phyloP scores from a whole-genome alignment of 2,797 vertebrate genomes.

The Tolypeutes matacus region DNA sequence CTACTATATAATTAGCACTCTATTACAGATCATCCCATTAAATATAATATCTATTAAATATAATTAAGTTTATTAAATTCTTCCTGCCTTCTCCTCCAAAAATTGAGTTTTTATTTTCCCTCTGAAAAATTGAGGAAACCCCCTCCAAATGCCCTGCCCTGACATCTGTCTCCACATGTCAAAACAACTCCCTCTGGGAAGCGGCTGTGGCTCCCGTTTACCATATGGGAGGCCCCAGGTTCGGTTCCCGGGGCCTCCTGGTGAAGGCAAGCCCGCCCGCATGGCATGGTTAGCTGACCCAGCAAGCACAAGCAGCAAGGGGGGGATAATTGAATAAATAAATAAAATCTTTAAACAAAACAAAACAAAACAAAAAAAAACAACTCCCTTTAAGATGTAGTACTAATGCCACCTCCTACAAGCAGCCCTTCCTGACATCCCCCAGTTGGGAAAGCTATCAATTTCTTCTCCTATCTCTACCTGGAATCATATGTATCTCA shows the following conservation, averaged over 20 bases:
- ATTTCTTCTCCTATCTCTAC: neutral
- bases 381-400: neutral
- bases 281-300: no score
- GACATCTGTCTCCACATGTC: neutral
- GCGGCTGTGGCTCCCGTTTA: no score
- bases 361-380: no score
- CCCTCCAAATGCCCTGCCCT: neutral
- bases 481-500: neutral
- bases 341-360: no score
- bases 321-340: no score
- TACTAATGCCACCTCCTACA: neutral
- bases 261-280: no score
- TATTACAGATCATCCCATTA: neutral
- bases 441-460: neutral
- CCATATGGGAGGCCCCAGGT: no score
- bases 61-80: neutral
- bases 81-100: neutral
- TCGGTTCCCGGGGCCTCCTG: no score
- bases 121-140: neutral
- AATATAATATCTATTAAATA: constrained; percentile 14
- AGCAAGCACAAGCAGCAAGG: no score
- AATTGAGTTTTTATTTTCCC: neutral
- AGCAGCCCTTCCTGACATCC: neutral
- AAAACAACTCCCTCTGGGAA: neutral
- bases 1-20: neutral